Percentiles rank a stretch among this genome's conserved stretches.
These are phyloP conservation scores for Ambastaia sidthimunki DNA, from an alignment of 2,797 vertebrate genomes.

Conservation along the genomic window DNA sequence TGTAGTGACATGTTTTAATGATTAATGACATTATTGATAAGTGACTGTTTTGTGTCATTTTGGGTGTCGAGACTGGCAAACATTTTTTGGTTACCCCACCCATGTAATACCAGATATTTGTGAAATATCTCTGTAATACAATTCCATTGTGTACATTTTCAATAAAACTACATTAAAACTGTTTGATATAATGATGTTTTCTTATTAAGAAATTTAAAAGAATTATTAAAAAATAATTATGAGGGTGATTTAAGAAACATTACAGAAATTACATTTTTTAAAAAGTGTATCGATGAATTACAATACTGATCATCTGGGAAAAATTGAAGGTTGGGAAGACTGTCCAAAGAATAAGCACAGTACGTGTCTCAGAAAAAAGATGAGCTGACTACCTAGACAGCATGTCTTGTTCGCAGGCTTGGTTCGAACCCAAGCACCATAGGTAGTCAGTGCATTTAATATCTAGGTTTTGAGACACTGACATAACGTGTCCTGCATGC, in stretches of 20 bases:
- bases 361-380: background rate
- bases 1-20: constrained; percentile 80
- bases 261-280: too few relatives aligned
- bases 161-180: constrained; percentile 76
- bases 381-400: background rate
- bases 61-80: constrained; percentile 72
- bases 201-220: too few relatives aligned
- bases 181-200: constrained; percentile 8
- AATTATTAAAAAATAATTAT: background rate
- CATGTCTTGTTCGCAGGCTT: background rate
- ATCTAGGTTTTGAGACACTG: background rate
- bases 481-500: background rate
- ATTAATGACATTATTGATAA: constrained; percentile 72
- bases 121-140: constrained; percentile 73
- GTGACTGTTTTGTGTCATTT: constrained; percentile 74
- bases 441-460: too few relatives aligned
- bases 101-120: constrained; percentile 69
- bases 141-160: constrained; percentile 83
- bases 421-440: background rate
- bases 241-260: too few relatives aligned
- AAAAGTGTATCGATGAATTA: background rate
- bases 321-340: background rate
- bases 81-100: constrained; percentile 69
- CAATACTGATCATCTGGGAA: background rate
- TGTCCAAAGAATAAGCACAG: background rate